Evolutionary conservation across 2,797 vertebrate genomes (phyloP), one percentile per base, ranked within the genome.

Genomic region (Neosilurus hyrtlii): DNA sequence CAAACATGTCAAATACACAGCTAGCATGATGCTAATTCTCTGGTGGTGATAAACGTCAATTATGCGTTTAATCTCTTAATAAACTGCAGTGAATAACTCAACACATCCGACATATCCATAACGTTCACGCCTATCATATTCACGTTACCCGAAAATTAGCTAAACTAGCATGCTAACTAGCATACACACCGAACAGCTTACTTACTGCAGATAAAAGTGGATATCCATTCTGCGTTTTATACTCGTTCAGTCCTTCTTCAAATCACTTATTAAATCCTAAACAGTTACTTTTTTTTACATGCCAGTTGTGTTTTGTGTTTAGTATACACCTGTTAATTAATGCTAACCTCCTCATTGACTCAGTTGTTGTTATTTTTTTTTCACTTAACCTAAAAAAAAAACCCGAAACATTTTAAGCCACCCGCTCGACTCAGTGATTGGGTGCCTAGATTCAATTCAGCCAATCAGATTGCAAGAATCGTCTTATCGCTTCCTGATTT

Each of bases 201-300:
- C 86, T 84, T 56, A 88, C 87, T 79, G 83, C 20, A 88, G 78
- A 75, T 85, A 88, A 56, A 62, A 71, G 35, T 79, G 24, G 12
- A 86, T 65, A 56, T 86, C 87, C 87, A 88, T 88, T 16, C 12
- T 49, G 35, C n/a, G 22, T 9, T 66, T 18, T 7, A 22, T 65
- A 20, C 72, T 12, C 4, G 2, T 57, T 37, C 10, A 2, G 26
- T 22, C 18, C 9, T n/a, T 18, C 12, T 0, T 0, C 1, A 3
- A 3, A 24, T 3, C n/a, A n/a, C 20, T 61, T 22, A 18, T 15
- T 1, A 10, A 30, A 35, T 22, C 15, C 20, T 57, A 35, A 56
- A 56, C 24, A 2, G 15, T 30, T 9, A 1, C 0, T 15, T 2
- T 24, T 14, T 71, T 49, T 24, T n/a, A 6, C 0, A 10, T 1